These are phyloP conservation scores for Orgyia antiqua DNA, from an alignment of 2,888 invertebrate genomes.

Conservation along the genomic window DNA sequence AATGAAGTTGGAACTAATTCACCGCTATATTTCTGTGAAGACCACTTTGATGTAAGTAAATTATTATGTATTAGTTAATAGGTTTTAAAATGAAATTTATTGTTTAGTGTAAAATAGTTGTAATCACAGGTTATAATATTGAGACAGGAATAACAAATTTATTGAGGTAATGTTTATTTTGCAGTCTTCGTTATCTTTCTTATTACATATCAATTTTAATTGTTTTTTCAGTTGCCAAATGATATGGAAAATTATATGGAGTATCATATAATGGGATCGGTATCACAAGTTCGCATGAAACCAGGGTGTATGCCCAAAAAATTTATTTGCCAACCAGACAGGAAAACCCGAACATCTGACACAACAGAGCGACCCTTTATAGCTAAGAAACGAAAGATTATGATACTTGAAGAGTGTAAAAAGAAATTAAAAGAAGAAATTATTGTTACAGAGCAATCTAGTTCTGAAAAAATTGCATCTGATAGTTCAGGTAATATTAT, in stretches of 20 bases:
- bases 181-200: too few relatives aligned
- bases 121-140: too few relatives aligned
- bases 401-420: too few relatives aligned
- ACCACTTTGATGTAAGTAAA: too few relatives aligned
- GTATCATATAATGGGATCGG: slow-evolving; percentile 33
- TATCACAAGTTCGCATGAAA: too few relatives aligned
- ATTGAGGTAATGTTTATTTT: neutral
- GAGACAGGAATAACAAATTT: neutral
- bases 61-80: too few relatives aligned
- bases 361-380: neutral
- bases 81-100: neutral
- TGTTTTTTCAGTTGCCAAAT: slow-evolving; percentile 24
- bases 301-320: slow-evolving; percentile 4
- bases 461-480: neutral
- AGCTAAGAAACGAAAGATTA: neutral
- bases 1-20: neutral
- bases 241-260: slow-evolving; percentile 35
- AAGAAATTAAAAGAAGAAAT: too few relatives aligned
- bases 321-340: too few relatives aligned
- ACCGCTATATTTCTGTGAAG: too few relatives aligned
- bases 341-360: neutral
- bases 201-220: neutral
- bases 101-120: neutral
- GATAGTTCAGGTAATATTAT: neutral
- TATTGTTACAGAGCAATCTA: neutral